Evolutionary conservation across 1,140 invertebrate species (phyloP).

Genomic region (Helicoverpa zea): DNA sequence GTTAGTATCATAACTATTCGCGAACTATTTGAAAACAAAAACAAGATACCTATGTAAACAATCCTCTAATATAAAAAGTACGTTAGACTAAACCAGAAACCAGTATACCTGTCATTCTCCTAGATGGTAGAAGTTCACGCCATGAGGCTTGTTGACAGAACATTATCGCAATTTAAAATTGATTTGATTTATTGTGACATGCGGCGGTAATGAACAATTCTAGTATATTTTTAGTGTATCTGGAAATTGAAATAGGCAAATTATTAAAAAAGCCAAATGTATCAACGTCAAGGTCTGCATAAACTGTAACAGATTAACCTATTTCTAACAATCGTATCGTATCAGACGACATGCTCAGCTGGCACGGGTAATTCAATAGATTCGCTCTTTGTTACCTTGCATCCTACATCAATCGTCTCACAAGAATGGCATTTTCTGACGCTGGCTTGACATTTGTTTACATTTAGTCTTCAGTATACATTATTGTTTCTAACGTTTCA

Average conservation of each 20-base stretch:
- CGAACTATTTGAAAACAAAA: conserved; percentile 60
- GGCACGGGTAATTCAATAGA: not conserved
- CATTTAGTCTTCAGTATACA: not conserved
- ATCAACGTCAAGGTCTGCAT: not conserved
- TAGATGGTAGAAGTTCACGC: conserved; percentile 1
- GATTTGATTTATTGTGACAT: not conserved
- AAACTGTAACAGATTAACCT: not conserved
- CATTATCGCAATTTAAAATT: not conserved
- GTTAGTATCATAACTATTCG: conserved; percentile 49
- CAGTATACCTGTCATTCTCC: conserved; percentile 13
- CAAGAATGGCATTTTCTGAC: not conserved
- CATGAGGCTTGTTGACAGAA: not conserved
- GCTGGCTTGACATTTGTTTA: conserved; percentile 7
- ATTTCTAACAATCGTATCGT: not conserved
- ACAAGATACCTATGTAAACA: conserved; percentile 51
- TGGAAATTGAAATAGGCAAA: too few species aligned
- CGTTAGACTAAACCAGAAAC: conserved; percentile 16
- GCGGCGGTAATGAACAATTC: too few species aligned
- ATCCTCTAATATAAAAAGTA: conserved; percentile 20
- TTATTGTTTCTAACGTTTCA: conserved; percentile 3
- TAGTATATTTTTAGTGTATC: too few species aligned
- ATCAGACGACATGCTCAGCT: not conserved
- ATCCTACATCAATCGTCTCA: not conserved
- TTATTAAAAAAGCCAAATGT: not conserved
- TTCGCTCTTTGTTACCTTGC: conserved; percentile 22